Base-by-base conservation (phyloP, 2,797 vertebrate species). In the Thunnus albacares region DNA sequence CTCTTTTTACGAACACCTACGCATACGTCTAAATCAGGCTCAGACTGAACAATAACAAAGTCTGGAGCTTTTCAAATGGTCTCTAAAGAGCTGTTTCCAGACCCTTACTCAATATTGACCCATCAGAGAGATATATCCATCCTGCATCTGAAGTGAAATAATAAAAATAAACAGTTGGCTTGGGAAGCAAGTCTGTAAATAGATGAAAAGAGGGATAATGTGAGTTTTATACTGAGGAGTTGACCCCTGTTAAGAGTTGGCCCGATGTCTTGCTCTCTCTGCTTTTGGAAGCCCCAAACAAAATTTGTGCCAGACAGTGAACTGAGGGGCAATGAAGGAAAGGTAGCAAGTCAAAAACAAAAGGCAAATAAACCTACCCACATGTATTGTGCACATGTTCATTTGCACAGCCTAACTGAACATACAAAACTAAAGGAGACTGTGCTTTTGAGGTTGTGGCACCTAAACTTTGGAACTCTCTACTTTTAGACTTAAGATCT, bases 1-100 rank as follows among this genome's bases (percentile, higher is more conserved):
- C 68, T 87, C 58, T 71, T 80, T 85, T 85, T 76, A 87, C 9
- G 33, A 91, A 93, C 93, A 92, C 90, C 92, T 90, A 91, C 82
- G 65, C 89, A 80, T 82, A 87, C 20, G 78, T 91, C 91, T 90
- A 89, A 91, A 89, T 90, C 92, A 90, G 87, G 72, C 87, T 89
- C 90, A 94, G 92, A 93, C 93, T 84, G 87, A 93, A 93, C 88
- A 94, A 93, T 81, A 93, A 95, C 92, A 94, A 90, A 72, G 91
- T 91, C 88, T 90, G 87, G 76, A 91, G 82, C 71, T 79, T 84
- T 91, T 93, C 79, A 87, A 91, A 92, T 49, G 84, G 90, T 84
- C 93, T 90, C 90, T 45, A 69, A 92, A 89, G 92, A 87, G 79
- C 80, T 81, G 83, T 93, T 94, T 90, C 92, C 81, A 90, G 89